These are phyloP conservation scores for Theretra japonica DNA, from an alignment of 2,888 invertebrate species.

Conservation along the genomic window DNA sequence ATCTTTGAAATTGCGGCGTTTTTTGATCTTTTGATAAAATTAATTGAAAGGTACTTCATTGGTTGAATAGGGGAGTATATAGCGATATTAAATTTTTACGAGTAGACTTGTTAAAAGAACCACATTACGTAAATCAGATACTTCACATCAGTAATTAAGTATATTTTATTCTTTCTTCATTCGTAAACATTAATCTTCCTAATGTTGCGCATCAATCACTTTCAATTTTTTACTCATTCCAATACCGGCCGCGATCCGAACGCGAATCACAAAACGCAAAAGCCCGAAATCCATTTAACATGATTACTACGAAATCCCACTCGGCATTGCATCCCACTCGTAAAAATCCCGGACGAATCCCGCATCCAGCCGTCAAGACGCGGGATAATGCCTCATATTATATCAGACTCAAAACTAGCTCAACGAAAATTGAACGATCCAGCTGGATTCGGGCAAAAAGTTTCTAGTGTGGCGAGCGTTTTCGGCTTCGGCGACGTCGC, in stretches of 20 bases:
- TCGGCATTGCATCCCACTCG: slow-evolving; percentile 11
- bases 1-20: no score
- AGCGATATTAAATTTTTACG: no score
- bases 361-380: slow-evolving; percentile 6
- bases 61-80: no score
- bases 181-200: not conserved
- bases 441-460: slow-evolving; percentile 27
- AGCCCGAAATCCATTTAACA: slow-evolving; percentile 15
- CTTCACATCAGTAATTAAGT: not conserved
- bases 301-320: slow-evolving; percentile 16
- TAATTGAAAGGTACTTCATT: no score
- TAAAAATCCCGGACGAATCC: slow-evolving; percentile 23
- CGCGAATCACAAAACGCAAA: slow-evolving; percentile 1
- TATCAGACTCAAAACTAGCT: slow-evolving; percentile 29
- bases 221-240: not conserved
- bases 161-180: not conserved
- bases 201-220: slow-evolving; percentile 4
- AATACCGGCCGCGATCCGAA: not conserved
- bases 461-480: not conserved
- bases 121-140: no score
- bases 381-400: slow-evolving; percentile 28
- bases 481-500: slow-evolving; percentile 6
- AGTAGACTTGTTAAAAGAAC: no score
- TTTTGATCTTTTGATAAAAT: no score
- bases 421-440: slow-evolving; percentile 33